Conservation (phyloP, 1,140 invertebrate species). For the Ylistrum balloti region DNA sequence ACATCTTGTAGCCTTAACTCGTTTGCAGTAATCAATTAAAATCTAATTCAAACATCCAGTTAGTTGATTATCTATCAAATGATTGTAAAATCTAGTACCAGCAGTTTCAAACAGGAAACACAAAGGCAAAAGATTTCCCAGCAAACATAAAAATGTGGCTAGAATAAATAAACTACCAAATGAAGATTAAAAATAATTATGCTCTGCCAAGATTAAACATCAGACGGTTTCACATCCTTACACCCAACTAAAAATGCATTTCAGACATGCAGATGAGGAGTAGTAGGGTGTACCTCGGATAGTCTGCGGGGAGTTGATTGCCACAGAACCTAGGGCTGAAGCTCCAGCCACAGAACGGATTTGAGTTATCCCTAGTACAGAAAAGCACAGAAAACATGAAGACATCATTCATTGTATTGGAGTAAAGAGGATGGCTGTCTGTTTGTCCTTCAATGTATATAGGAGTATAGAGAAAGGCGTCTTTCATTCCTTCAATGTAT, state of each 20-base stretch:
- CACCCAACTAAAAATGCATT: conserved; percentile 41
- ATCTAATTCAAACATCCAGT: background rate
- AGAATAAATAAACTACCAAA: background rate
- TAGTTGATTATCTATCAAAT: background rate
- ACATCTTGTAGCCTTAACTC: too few species aligned
- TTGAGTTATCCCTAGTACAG: conserved; percentile 65
- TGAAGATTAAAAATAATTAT: background rate
- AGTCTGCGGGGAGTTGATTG: conserved; percentile 71
- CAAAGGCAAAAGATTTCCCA: background rate
- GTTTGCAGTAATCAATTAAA: background rate
- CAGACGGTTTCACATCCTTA: background rate
- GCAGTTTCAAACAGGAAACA: background rate
- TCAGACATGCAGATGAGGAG: conserved; percentile 50
- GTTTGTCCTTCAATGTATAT: too few species aligned
- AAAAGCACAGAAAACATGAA: conserved; percentile 46
- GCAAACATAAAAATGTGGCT: background rate
- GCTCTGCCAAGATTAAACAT: background rate
- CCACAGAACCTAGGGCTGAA: conserved; percentile 58
- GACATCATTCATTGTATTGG: background rate
- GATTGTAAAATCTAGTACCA: conserved; percentile 41
- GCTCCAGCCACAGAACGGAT: conserved; percentile 63
- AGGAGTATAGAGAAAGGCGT: too few species aligned
- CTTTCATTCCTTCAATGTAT: too few species aligned
- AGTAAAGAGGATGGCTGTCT: background rate
- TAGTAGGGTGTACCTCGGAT: conserved; percentile 72